Evolutionary conservation across 2,888 invertebrate genomes (phyloP), one percentile per base, ranked within the genome.

Genomic region (Argyresthia albistria): DNA sequence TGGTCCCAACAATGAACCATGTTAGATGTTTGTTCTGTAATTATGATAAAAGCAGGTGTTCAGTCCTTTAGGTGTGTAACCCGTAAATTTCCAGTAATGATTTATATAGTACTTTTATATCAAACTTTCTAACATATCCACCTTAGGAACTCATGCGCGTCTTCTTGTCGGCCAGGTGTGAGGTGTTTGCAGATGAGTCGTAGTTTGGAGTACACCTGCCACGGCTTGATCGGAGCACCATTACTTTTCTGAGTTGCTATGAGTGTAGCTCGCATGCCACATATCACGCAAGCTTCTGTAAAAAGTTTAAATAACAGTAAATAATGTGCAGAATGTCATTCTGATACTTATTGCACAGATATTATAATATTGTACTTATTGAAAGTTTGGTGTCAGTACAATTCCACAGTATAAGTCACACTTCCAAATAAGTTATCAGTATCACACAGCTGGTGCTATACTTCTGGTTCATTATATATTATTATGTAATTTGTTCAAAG

Each of bases 61-160:
- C n/a, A n/a, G 25, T 25, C 6, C 25, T 25, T 25, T 25, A 25
- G 25, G 6, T 25, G 2, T 25, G 25, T 25, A 25, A 4, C 6
- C 25, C 25, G 6, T 25, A 25, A 25, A 25, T 25, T 25, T 2
- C 25, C 25, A 25, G 25, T 25, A 4, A 25, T 25, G 25, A 4
- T 25, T 25, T 25, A 25, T 25, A 6, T 25, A 25, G 25, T 25
- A n/a, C n/a, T n/a, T 25, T 42, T 8, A 42, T 42, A 42, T 42
- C 11, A 42, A 42, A 25, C 25, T 11, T 42, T 11, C 4, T 39
- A 8, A 39, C 3, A 4, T 45, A 45, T 45, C 6, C 53, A 88
- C 88, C 97, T 92, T 55, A 99, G 88, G 78, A 98, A 98, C 77
- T 99, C 98, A 79, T 98, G 98, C 1, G 98, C 98, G 90, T 99